Conservation (phyloP, 2,113 vertebrate species). For the Platichthys flesus region DNA sequence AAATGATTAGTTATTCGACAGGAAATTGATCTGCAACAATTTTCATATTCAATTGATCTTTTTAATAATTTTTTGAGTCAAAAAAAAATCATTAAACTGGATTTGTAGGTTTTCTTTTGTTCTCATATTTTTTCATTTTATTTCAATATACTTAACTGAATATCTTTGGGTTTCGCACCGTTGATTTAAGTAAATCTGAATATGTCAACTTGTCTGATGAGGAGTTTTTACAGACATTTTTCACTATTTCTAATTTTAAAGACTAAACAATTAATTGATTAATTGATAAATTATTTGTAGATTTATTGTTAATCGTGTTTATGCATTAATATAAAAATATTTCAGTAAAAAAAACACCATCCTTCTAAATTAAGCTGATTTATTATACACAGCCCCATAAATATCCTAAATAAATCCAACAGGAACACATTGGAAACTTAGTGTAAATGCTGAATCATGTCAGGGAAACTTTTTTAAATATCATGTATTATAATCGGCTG, state of each 20-base stretch:
- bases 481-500: too few species aligned
- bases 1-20: too few species aligned
- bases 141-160: neutral
- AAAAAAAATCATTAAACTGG: too few species aligned
- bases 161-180: neutral
- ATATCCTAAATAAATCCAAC: neutral
- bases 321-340: neutral
- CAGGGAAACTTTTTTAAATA: too few species aligned
- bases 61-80: neutral
- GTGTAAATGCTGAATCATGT: too few species aligned
- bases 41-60: neutral
- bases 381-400: neutral
- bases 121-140: too few species aligned
- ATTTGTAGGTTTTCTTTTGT: too few species aligned
- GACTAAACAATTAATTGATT: neutral
- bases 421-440: slow-evolving; percentile 1
- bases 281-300: neutral
- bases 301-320: neutral
- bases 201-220: too few species aligned
- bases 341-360: neutral
- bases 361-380: neutral
- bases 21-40: too few species aligned
- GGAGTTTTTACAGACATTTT: neutral
- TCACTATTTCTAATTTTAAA: too few species aligned
- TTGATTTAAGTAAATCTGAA: too few species aligned